These are phyloP conservation scores for Acanthosepion esculentum DNA, from an alignment of 2,888 invertebrate genomes.

Conservation along the genomic window DNA sequence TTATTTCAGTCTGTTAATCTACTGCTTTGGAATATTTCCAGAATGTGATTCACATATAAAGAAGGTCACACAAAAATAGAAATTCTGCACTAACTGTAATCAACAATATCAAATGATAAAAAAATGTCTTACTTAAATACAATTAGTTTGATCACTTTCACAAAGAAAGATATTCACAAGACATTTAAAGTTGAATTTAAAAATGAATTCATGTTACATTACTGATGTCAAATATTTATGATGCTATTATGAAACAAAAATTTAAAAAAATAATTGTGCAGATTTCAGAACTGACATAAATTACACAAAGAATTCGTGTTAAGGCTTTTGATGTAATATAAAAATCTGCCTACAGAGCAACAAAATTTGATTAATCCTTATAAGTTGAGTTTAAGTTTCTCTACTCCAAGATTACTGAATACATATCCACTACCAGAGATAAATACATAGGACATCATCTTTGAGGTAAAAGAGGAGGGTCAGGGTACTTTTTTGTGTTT, in stretches of 20 bases:
- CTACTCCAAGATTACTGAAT: no score
- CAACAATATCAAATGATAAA: not conserved
- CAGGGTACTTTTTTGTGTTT: no score
- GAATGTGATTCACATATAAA: not conserved
- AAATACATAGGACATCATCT: no score
- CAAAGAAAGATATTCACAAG: not conserved
- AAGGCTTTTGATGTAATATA: no score
- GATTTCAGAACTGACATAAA: not conserved
- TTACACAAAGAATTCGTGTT: no score
- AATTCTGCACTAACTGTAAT: not conserved
- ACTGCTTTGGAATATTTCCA: not conserved
- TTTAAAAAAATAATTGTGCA: not conserved
- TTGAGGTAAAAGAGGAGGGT: no score
- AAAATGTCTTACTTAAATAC: not conserved
- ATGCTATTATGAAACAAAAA: not conserved
- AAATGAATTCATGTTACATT: not conserved
- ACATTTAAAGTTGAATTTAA: not conserved
- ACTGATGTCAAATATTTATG: not conserved
- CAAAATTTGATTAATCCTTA: no score
- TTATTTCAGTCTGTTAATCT: constrained; percentile 6
- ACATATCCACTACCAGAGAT: no score
- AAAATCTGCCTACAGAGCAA: no score
- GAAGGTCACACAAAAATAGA: constrained; percentile 33
- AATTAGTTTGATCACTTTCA: not conserved
- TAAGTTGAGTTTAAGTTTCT: no score